Percentiles rank a stretch among this genome's conserved stretches.
These are phyloP conservation scores for Phyllostomus discolor DNA, from an alignment of 2,113 vertebrate genomes.

Conservation along the genomic window DNA sequence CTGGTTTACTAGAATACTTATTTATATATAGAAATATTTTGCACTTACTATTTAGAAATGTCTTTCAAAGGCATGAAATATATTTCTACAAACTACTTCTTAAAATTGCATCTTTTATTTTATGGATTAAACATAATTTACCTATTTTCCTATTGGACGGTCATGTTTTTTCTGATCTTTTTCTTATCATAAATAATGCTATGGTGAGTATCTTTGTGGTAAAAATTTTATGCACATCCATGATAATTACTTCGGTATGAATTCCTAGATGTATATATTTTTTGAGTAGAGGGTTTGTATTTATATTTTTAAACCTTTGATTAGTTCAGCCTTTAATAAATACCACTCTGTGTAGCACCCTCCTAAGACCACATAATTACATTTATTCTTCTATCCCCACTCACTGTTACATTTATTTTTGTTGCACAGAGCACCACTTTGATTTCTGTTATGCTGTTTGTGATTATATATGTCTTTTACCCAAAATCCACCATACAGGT, in stretches of 20 bases:
- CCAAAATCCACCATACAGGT: not conserved
- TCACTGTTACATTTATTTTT: not conserved
- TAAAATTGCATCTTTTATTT: constrained; percentile 15
- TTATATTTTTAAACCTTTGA: not conserved
- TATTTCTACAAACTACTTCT: not conserved
- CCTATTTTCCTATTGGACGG: not conserved
- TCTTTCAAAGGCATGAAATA: not conserved
- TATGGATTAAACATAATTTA: not conserved
- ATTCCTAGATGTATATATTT: not conserved
- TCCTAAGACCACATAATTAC: not conserved
- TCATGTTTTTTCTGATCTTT: not conserved
- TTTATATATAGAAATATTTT: not conserved
- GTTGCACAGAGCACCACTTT: not conserved
- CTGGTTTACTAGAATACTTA: not conserved
- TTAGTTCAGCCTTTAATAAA: not conserved
- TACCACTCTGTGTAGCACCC: not conserved
- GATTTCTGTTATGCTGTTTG: not conserved
- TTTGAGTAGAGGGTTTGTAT: not conserved
- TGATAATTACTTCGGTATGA: not conserved
- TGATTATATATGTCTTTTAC: not conserved
- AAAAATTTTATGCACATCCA: not conserved
- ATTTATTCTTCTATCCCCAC: not conserved
- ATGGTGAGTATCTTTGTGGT: not conserved
- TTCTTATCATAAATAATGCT: not conserved
- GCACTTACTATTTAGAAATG: not conserved